A percentile compares a stretch with the other conserved stretches of the same genome.
Conservation (phyloP, 2,888 invertebrate species). For the Allygus modestus region DNA sequence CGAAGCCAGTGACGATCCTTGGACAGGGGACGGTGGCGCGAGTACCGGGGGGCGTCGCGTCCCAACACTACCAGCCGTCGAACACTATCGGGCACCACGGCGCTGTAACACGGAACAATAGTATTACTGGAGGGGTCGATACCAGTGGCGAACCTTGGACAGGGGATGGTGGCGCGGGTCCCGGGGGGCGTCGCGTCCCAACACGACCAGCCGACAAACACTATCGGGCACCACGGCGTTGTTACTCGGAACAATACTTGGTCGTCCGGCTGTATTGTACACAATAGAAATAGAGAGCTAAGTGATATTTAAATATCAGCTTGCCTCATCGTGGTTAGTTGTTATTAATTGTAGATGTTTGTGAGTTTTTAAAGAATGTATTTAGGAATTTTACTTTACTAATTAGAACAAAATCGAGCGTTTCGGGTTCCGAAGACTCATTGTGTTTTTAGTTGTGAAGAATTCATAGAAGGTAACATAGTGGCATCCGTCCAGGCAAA, state of each 20-base stretch:
- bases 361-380: no score
- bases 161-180: slow-evolving; percentile 80
- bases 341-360: no score
- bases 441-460: no score
- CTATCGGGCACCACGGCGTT: slow-evolving; percentile 78
- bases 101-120: slow-evolving; percentile 22
- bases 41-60: slow-evolving; percentile 83
- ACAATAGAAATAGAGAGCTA: neutral
- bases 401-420: no score
- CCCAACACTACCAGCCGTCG: slow-evolving; percentile 91
- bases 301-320: no score
- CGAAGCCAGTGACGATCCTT: slow-evolving; percentile 83
- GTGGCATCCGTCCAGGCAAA: no score
- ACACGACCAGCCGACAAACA: slow-evolving; percentile 89
- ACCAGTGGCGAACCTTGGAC: slow-evolving; percentile 84
- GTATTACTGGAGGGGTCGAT: slow-evolving; percentile 79
- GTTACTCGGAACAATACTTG: neutral
- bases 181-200: slow-evolving; percentile 89
- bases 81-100: slow-evolving; percentile 81
- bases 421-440: no score
- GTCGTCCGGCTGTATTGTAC: no score
- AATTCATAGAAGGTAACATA: no score
- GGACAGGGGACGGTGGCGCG: slow-evolving; percentile 84
- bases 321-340: no score
- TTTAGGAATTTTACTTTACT: no score